Evolutionary conservation across 2,797 vertebrate species (phyloP).

Genomic region (Anisognathus igniventris): DNA sequence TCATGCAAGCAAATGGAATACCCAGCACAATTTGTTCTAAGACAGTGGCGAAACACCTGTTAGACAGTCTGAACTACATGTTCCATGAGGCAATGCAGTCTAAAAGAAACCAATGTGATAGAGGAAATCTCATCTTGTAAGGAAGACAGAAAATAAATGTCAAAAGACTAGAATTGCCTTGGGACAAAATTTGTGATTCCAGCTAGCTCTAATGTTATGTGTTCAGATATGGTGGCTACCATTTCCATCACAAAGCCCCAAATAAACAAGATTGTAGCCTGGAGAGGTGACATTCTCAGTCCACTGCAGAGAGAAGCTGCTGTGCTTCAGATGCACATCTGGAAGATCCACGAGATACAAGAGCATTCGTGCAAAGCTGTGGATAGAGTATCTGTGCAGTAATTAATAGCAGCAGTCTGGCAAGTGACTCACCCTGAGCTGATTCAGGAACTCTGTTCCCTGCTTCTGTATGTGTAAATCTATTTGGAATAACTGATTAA

Average conservation of each 20-base stretch:
- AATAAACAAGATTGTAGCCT: background rate
- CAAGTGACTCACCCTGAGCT: background rate
- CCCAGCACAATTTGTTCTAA: background rate
- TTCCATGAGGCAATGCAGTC: background rate
- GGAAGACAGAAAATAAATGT: conserved; percentile 13
- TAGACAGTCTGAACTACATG: background rate
- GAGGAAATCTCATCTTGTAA: background rate
- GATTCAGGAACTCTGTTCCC: background rate
- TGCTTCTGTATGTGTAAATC: background rate
- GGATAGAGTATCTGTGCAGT: background rate
- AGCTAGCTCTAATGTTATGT: background rate
- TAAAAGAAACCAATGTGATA: background rate
- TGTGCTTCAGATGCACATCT: background rate
- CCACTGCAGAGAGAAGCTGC: background rate
- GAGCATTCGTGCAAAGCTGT: background rate
- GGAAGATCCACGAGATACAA: background rate
- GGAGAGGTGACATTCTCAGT: background rate
- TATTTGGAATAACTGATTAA: background rate
- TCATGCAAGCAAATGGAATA: background rate
- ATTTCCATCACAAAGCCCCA: background rate
- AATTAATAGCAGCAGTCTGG: background rate
- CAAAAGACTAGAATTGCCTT: background rate
- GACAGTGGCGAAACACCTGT: background rate
- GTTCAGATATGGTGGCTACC: background rate
- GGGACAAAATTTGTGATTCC: background rate